Evolutionary conservation across 2,888 invertebrate species (phyloP).

Genomic region (Acrobeloides nanus): DNA sequence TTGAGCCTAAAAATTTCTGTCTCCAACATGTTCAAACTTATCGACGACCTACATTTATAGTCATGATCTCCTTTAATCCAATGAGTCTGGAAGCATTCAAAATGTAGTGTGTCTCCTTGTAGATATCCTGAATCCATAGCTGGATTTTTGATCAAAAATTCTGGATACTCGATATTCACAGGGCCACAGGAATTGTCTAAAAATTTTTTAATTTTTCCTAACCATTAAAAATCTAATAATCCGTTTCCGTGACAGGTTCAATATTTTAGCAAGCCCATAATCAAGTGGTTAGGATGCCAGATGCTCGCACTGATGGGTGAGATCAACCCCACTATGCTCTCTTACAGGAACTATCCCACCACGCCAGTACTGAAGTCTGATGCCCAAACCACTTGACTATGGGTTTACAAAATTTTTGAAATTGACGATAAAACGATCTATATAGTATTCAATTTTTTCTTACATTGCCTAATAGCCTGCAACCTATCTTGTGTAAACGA

Average conservation of each 20-base stretch:
- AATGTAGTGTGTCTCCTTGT: constrained; percentile 40
- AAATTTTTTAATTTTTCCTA: too few species aligned
- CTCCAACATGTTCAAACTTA: too few species aligned
- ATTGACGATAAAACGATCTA: neutral
- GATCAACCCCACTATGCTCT: too few species aligned
- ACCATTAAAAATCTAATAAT: neutral
- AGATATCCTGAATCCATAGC: constrained; percentile 36
- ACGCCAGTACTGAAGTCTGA: too few species aligned
- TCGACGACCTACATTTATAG: constrained; percentile 32
- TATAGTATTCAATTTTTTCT: constrained; percentile 4
- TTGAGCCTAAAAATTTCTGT: constrained; percentile 16
- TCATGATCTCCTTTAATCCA: constrained; percentile 41
- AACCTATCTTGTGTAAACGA: constrained; percentile 35
- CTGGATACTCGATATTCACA: constrained; percentile 51
- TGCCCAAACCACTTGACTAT: too few species aligned
- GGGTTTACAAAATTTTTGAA: constrained; percentile 1
- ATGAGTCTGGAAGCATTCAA: constrained; percentile 47
- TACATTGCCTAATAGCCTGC: constrained; percentile 42
- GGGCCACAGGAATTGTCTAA: constrained; percentile 50
- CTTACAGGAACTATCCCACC: too few species aligned
- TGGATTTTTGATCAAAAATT: constrained; percentile 42
- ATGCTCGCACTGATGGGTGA: too few species aligned
- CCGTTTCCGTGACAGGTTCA: too few species aligned
- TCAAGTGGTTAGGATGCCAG: too few species aligned
- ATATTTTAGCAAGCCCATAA: too few species aligned